Percentiles rank a stretch among this genome's conserved stretches.
phyloP scores from a whole-genome alignment of 2,797 vertebrate genomes.

The Gymnocypris eckloni region DNA sequence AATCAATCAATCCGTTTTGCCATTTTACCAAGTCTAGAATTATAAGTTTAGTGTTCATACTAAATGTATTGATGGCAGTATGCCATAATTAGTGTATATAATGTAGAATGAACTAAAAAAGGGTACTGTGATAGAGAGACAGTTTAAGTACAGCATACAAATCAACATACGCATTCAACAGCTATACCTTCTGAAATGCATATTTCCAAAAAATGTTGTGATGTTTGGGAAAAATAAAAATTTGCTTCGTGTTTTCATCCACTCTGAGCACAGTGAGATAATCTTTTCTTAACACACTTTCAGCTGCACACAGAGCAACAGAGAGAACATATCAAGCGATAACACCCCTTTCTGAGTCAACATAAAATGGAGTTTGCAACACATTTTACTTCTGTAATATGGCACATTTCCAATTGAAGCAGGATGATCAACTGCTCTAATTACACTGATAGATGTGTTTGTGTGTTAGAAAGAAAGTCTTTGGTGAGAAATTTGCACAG shows the following conservation, averaged over 20 bases:
- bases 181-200: background rate
- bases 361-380: background rate
- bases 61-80: background rate
- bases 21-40: background rate
- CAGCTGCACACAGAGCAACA: constrained; percentile 22
- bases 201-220: constrained; percentile 6
- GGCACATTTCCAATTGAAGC: background rate
- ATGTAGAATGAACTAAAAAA: background rate
- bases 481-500: constrained; percentile 62
- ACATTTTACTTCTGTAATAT: background rate
- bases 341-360: constrained; percentile 13
- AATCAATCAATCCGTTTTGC: background rate
- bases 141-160: background rate
- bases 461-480: background rate
- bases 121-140: background rate
- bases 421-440: background rate
- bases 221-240: background rate
- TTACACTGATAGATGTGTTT: background rate
- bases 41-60: background rate
- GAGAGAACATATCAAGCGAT: background rate
- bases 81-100: background rate
- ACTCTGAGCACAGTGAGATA: constrained; percentile 19
- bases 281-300: constrained; percentile 42
- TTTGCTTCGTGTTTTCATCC: background rate
- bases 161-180: background rate